These are phyloP conservation scores for Pterois miles DNA, from an alignment of 2,797 vertebrate species.

Conservation along the genomic window DNA sequence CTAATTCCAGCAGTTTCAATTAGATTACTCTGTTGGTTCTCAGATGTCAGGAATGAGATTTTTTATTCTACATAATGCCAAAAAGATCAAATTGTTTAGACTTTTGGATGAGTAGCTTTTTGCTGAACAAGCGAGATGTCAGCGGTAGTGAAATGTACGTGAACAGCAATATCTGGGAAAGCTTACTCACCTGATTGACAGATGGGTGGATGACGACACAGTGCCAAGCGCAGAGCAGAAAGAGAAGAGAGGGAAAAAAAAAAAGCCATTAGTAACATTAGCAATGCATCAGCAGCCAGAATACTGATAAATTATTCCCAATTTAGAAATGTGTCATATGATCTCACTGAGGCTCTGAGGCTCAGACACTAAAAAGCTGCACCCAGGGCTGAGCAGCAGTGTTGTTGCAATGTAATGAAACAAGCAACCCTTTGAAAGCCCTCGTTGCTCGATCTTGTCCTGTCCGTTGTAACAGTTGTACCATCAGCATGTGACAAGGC, in stretches of 20 bases:
- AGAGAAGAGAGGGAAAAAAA: conserved; percentile 7
- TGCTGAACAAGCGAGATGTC: neutral
- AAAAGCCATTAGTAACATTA: neutral
- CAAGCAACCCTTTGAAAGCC: conserved; percentile 19
- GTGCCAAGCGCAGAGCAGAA: neutral
- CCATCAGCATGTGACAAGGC: conserved; percentile 52
- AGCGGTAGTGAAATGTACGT: neutral
- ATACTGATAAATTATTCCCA: neutral
- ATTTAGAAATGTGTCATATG: neutral
- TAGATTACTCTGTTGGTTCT: too few species aligned
- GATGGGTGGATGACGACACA: neutral
- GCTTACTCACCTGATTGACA: conserved; percentile 53
- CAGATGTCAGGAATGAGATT: neutral
- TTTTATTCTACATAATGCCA: neutral
- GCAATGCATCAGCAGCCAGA: neutral
- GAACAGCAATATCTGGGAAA: neutral
- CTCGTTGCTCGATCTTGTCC: conserved; percentile 22
- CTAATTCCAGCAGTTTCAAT: neutral
- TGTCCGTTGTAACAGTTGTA: conserved; percentile 33
- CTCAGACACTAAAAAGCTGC: neutral
- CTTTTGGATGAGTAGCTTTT: neutral
- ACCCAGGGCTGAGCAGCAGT: neutral
- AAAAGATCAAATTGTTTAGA: neutral
- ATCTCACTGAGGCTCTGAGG: neutral
- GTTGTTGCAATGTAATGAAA: conserved; percentile 4